Conservation (phyloP, 2,888 invertebrate species). For the Tuberolachnus salignus region DNA sequence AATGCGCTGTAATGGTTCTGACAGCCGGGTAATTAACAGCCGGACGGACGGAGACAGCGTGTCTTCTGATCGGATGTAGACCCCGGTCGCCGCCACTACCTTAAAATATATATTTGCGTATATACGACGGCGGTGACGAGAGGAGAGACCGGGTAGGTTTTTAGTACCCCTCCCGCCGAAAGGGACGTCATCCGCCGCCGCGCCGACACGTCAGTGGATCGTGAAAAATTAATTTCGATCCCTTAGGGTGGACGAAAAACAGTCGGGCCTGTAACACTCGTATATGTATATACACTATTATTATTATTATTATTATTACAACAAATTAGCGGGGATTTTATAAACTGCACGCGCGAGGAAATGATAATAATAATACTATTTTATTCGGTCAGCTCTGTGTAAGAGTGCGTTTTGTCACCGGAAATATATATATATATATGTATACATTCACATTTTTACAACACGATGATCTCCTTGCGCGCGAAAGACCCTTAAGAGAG, state of each 20-base stretch:
- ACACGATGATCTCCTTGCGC: not conserved
- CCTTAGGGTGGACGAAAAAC: constrained; percentile 25
- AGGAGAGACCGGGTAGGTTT: not conserved
- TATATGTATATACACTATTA: too few relatives aligned
- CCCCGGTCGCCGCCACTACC: constrained; percentile 6
- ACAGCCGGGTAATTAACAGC: constrained; percentile 54
- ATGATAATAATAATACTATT: not conserved
- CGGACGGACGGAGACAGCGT: constrained; percentile 51
- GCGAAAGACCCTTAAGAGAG: not conserved
- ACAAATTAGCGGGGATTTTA: constrained; percentile 12
- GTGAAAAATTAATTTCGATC: constrained; percentile 53
- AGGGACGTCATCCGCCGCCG: constrained; percentile 3
- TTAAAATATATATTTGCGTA: constrained; percentile 26
- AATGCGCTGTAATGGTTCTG: constrained; percentile 45
- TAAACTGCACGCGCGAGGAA: not conserved
- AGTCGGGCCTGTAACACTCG: not conserved
- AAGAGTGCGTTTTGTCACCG: not conserved
- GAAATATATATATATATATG: not conserved
- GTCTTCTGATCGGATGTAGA: constrained; percentile 42
- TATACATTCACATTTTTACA: not conserved
- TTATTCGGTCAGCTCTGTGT: not conserved
- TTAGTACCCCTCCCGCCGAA: not conserved
- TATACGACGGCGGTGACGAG: not conserved
- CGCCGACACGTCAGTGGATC: constrained; percentile 47
- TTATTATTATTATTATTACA: not conserved